Percentiles rank a stretch among this genome's conserved stretches.
These are phyloP conservation scores for Corythornis cristatus DNA, from an alignment of 2,113 vertebrate genomes.

Conservation along the genomic window DNA sequence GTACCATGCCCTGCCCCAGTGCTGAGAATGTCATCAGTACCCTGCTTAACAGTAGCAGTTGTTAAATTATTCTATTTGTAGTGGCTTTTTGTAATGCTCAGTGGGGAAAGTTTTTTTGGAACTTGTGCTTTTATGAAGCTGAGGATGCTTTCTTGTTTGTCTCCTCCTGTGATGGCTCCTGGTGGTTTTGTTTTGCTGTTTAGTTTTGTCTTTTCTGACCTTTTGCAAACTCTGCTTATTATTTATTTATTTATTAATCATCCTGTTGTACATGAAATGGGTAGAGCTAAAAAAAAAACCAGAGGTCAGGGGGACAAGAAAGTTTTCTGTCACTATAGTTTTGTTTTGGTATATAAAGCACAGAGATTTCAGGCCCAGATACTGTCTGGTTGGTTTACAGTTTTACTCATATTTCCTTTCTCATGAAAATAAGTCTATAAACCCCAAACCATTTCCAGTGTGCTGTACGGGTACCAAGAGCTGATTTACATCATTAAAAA, in stretches of 20 bases:
- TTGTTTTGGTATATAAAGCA: background rate
- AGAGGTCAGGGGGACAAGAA: constrained; percentile 50
- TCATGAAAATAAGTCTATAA: background rate
- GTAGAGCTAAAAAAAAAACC: constrained; percentile 74
- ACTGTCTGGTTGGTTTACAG: background rate
- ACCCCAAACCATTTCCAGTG: background rate
- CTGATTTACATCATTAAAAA: background rate
- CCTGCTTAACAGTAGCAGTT: background rate
- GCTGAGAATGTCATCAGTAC: background rate
- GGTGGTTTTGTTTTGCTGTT: constrained; percentile 69
- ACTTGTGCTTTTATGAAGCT: background rate
- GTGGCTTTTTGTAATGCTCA: background rate
- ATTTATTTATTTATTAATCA: constrained; percentile 53
- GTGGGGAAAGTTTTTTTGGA: background rate
- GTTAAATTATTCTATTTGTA: background rate
- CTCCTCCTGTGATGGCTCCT: background rate
- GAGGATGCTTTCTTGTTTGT: background rate
- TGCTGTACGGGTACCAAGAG: background rate
- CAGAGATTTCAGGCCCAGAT: background rate
- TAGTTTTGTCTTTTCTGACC: constrained; percentile 66
- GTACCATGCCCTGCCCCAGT: background rate
- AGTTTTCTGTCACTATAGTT: background rate
- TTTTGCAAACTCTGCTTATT: constrained; percentile 78
- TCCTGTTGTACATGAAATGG: constrained; percentile 81
- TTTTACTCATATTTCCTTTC: background rate